phyloP scores from a whole-genome alignment of 2,113 vertebrate genomes.

The Epinephelus moara region DNA sequence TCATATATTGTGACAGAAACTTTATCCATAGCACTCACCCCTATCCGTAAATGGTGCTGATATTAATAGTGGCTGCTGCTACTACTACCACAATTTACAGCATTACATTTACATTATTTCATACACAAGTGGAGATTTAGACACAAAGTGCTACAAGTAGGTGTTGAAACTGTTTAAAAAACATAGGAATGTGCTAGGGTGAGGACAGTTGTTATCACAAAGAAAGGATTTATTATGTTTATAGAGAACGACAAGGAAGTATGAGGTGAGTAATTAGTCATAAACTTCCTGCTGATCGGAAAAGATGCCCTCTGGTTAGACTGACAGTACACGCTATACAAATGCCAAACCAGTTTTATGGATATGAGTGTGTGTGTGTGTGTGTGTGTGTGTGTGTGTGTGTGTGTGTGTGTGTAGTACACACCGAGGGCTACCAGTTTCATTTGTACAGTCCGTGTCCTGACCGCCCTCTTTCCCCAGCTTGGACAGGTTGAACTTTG shows the following conservation, averaged over 20 bases:
- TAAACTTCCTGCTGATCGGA: slow-evolving; percentile 2
- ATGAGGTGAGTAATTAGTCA: neutral
- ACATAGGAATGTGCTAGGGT: neutral
- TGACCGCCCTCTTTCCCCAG: slow-evolving; percentile 88
- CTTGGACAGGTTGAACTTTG: slow-evolving; percentile 91
- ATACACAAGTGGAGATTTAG: neutral
- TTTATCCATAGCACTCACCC: too few relatives aligned
- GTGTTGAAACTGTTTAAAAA: neutral
- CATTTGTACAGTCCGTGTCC: slow-evolving; percentile 65
- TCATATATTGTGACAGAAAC: too few relatives aligned
- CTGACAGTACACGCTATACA: too few relatives aligned
- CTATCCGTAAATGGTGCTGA: too few relatives aligned
- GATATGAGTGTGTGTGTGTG: neutral
- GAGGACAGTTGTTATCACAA: neutral
- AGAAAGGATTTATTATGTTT: neutral
- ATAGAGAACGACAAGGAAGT: slow-evolving; percentile 37
- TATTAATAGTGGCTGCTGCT: too few relatives aligned
- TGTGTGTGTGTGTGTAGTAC: slow-evolving; percentile 37
- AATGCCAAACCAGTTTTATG: neutral
- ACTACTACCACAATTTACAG: neutral
- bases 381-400: neutral
- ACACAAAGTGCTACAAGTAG: neutral
- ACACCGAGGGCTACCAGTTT: slow-evolving; percentile 79
- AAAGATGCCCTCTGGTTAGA: neutral
- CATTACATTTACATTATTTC: neutral